Base-by-base conservation (phyloP, 1,140 invertebrate species). In the Laupala kohalensis region DNA sequence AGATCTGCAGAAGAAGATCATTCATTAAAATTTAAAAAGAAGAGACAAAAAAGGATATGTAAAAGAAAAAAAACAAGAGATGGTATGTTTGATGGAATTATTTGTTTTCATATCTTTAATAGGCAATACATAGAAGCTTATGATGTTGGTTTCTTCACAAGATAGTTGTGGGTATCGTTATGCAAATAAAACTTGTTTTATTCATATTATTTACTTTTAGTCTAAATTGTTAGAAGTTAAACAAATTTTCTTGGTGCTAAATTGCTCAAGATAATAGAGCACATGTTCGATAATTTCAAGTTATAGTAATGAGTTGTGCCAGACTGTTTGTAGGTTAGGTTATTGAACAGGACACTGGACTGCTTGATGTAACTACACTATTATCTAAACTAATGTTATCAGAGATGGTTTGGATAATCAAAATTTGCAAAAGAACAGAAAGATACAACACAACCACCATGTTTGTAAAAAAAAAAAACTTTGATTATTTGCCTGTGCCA, bases 1-100 rank as follows among this genome's bases (percentile, higher is more conserved):
- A 82, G 82, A 66, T 84, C 84, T 0, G 81, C 81, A 24, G 78
- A 79, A 0, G 84, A 85, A 67, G 83, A 84, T 25, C 76, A n/a
- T 65, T 25, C 77, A 62, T 75, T 79, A 19, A 74, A 76, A 0
- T 78, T 76, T 9, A 80, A 80, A 30, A 83, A 80, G 69, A 80
- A 79, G 69, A 81, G 80, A 71, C 76, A 80, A 37, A 82, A 83
- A 74, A 76, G 83, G 5, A 74, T 83, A 4, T 75, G 80, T 27
- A 80, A 82, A 75, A 76, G 81, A 19, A 82, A 81, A 62, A 78
- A 78, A 37, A 76, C 76, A 19, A 81, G 78, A 5, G 80, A 81
- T 69, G 78, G 79, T 27, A 74, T 74, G 25, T n/a, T n/a, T n/a
- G 28, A 25, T 3, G 64, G 64, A 24, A 66, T n/a, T 62, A n/a